A percentile compares a stretch with the other conserved stretches of the same genome.
These are phyloP conservation scores for Baryphthengus martii DNA, from an alignment of 2,113 vertebrate genomes.

Conservation along the genomic window DNA sequence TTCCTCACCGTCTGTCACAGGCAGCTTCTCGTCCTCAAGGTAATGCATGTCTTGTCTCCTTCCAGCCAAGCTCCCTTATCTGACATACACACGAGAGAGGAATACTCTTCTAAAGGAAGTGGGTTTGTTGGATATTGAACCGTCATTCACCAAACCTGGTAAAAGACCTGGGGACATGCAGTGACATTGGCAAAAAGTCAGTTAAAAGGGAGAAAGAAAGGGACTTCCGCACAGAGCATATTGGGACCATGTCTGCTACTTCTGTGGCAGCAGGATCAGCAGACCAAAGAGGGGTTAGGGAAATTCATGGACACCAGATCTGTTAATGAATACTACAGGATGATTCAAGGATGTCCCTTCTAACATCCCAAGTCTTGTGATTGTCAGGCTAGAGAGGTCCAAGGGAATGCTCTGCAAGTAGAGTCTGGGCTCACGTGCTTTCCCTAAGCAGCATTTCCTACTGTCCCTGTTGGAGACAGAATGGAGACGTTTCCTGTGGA, in stretches of 20 bases:
- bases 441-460: not conserved
- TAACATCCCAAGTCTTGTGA: not conserved
- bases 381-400: not conserved
- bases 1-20: constrained; percentile 91
- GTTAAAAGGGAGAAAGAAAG: not conserved
- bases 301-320: not conserved
- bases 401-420: not conserved
- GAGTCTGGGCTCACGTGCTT: not conserved
- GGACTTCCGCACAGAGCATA: rapidly evolving
- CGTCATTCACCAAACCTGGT: not conserved
- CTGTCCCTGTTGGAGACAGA: not conserved
- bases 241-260: not conserved
- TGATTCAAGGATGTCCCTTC: not conserved
- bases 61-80: not conserved
- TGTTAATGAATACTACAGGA: not conserved
- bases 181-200: not conserved
- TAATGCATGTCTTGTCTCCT: constrained; percentile 53
- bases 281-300: not conserved
- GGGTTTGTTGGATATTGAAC: not conserved
- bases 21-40: constrained; percentile 85
- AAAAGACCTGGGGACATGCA: not conserved
- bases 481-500: not conserved
- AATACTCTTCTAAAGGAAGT: not conserved
- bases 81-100: not conserved
- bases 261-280: not conserved